Conservation (phyloP, 2,113 vertebrate genomes). For the Cercopithecus mona region DNA sequence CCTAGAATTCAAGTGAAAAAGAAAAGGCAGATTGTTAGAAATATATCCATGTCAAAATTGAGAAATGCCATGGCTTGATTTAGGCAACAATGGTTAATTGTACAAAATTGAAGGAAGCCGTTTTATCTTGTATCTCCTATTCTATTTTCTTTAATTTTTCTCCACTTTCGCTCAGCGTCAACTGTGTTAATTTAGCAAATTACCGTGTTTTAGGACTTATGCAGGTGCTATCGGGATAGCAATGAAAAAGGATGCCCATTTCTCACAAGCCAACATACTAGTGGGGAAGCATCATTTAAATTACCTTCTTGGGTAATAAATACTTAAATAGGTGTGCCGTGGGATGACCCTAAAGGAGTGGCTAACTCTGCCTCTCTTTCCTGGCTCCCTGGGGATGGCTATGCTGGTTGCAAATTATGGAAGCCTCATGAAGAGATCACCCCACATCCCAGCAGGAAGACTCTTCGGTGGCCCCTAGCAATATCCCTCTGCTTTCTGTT, state of each 20-base stretch:
- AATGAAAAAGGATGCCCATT: background rate
- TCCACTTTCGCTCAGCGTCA: background rate
- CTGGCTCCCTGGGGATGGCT: too few species aligned
- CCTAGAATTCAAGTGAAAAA: background rate
- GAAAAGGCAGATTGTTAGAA: background rate
- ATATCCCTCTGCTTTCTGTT: background rate
- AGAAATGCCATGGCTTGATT: background rate
- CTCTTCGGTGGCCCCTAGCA: background rate
- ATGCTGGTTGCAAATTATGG: background rate
- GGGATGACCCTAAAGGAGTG: background rate
- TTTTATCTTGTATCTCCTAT: constrained; percentile 17
- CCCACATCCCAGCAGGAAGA: background rate
- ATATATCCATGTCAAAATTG: background rate
- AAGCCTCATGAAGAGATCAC: background rate
- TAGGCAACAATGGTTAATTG: background rate
- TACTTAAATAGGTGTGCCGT: background rate
- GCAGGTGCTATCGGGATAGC: background rate
- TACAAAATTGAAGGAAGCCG: background rate
- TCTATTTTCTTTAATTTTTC: background rate
- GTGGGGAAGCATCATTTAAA: background rate
- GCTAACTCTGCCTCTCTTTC: background rate
- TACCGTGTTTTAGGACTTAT: background rate
- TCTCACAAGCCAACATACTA: background rate
- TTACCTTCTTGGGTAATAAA: background rate
- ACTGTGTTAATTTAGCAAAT: background rate